Evolutionary conservation across 92 coral and sea anemone genomes (phyloP).

Genomic region (Galaxea fascicularis): DNA sequence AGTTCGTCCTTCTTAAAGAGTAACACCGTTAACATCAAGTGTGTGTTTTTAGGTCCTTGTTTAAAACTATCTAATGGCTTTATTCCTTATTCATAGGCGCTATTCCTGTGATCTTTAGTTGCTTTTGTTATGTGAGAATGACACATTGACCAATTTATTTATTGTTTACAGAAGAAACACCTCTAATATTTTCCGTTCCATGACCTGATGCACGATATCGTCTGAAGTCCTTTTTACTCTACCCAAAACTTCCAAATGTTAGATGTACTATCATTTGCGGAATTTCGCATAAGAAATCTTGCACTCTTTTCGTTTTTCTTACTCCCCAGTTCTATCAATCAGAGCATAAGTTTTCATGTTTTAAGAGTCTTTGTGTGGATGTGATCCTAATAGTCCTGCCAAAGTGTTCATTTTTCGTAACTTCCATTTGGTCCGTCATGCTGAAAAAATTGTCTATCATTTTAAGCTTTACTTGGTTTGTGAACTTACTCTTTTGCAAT

Average conservation of each 20-base stretch:
- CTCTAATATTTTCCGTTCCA: neutral
- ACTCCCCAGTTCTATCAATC: neutral
- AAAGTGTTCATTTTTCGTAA: no score
- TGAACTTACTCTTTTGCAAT: neutral
- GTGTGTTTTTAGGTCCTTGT: neutral
- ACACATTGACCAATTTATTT: conserved; percentile 33
- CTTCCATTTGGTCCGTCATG: no score
- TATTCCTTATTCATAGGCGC: conserved; percentile 25
- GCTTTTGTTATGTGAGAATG: conserved; percentile 32
- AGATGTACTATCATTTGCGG: neutral
- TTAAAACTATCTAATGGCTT: conserved; percentile 1
- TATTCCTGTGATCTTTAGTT: conserved; percentile 34
- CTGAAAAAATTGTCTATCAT: no score
- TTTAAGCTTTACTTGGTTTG: neutral
- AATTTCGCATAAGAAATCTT: neutral
- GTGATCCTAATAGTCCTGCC: no score
- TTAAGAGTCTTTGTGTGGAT: neutral
- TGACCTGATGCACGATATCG: neutral
- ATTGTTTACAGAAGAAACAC: conserved; percentile 31
- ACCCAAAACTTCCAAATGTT: neutral
- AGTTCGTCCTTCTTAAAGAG: neutral
- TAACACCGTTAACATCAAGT: neutral
- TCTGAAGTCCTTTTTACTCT: neutral
- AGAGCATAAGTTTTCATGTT: neutral
- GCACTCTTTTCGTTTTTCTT: neutral